phyloP scores from a whole-genome alignment of 2,797 vertebrate species.

The Etheostoma perlongum region DNA sequence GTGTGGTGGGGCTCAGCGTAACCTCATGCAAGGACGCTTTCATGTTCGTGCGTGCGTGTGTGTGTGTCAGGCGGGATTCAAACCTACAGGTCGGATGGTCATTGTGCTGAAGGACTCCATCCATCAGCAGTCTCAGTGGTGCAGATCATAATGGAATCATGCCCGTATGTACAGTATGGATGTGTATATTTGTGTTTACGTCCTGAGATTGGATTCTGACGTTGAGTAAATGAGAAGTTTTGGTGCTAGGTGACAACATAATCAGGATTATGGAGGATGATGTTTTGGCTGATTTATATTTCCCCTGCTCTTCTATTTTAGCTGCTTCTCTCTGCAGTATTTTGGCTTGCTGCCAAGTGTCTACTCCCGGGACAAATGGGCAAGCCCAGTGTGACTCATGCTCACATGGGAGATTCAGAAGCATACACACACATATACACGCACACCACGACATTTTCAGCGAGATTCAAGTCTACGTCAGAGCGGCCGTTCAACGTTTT shows the following conservation, averaged over 20 bases:
- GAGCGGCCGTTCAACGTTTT: slow-evolving; percentile 31
- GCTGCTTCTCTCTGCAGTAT: slow-evolving; percentile 40
- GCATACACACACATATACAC: slow-evolving; percentile 1
- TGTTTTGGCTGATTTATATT: slow-evolving; percentile 52
- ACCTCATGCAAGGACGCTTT: slow-evolving; percentile 50
- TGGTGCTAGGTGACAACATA: slow-evolving; percentile 49
- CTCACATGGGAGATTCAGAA: slow-evolving; percentile 41
- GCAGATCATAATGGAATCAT: slow-evolving; percentile 16
- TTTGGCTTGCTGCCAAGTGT: slow-evolving; percentile 29
- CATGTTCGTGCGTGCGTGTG: slow-evolving; percentile 21
- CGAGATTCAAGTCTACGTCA: slow-evolving; percentile 59
- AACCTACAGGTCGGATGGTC: slow-evolving; percentile 40
- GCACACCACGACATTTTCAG: slow-evolving; percentile 45
- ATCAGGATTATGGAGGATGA: slow-evolving; percentile 56
- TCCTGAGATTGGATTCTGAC: slow-evolving; percentile 19
- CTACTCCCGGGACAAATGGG: slow-evolving; percentile 53
- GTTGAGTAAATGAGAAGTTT: slow-evolving; percentile 38
- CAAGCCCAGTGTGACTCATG: slow-evolving; percentile 64
- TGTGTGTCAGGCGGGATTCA: slow-evolving; percentile 34
- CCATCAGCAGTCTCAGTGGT: slow-evolving; percentile 58
- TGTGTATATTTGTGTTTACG: slow-evolving; percentile 8
- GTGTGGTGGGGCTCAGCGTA: background rate
- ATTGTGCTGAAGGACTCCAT: slow-evolving; percentile 63
- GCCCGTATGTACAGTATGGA: background rate
- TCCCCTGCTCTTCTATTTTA: background rate